Base-by-base conservation (phyloP, 2,888 invertebrate species). In the Drosophila paramelanica region DNA sequence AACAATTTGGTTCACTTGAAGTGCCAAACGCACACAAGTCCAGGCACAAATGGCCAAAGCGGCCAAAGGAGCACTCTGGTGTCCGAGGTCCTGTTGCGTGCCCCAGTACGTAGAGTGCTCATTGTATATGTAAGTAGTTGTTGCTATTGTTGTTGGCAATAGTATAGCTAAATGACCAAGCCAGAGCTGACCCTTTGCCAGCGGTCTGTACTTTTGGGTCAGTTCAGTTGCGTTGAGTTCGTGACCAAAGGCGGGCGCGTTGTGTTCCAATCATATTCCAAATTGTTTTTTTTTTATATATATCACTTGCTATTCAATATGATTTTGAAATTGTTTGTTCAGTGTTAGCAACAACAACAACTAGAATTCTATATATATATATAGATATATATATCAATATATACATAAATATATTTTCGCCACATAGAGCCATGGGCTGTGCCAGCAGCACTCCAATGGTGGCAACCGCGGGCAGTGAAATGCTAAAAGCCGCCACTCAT, bases 401-500 rank as follows among this genome's bases (percentile, higher is more conserved):
- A 51, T 41, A 39, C 2, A 31, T 10, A 41, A 7, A 69, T 14
- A 47, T 31, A 52, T 25, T 27, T 36, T 27, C 17, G 53, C 53
- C 33, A 45, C n/a, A 17, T 47, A 52, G 47, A 75, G 72, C 67
- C 61, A 91, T 91, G 91, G 91, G 91, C 80, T 91, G 91, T 70
- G 91, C 91, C 56, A 86, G 90, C 78, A 91, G 91, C 85, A 89
- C 90, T 47, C 91, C 91, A 58, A 90, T 91, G 91, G 81, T 91
- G 77, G 91, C 91, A 65, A 90, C 91, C 25, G 89, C 89, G 55
- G 91, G 91, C 70, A 90, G 90, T 84, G 91, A 91, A 82, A 90
- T 91, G 81, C 71, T 91, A 60, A 91, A 91, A 72, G 89, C 90
- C 57, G 91, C 91, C 70, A 81, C 88, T 79, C 90, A 90, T 84